phyloP scores from a whole-genome alignment of 2,888 invertebrate genomes.

The Eilema caniola region DNA sequence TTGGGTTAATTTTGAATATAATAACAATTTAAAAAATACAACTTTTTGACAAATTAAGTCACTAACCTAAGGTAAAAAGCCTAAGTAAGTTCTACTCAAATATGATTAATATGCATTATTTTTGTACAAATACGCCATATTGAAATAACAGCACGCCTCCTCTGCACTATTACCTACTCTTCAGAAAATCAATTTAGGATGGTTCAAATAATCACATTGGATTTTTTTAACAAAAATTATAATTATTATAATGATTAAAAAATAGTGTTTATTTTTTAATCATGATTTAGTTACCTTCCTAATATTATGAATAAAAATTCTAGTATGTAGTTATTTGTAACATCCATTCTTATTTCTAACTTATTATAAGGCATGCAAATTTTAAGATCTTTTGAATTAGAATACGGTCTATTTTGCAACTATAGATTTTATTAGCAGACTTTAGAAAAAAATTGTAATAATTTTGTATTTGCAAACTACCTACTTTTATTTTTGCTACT shows the following conservation, averaged over 20 bases:
- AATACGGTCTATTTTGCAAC: no score
- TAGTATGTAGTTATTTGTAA: not conserved
- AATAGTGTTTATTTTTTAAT: not conserved
- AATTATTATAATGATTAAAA: no score
- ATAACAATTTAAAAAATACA: not conserved
- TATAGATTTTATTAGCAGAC: not conserved
- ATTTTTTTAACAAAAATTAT: not conserved
- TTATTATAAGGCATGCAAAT: constrained; percentile 15
- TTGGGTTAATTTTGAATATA: not conserved
- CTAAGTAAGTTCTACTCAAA: not conserved
- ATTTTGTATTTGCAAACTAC: not conserved
- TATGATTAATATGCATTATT: not conserved
- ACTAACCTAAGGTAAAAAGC: not conserved
- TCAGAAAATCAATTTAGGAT: constrained; percentile 5
- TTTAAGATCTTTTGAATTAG: no score
- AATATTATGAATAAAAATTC: no score
- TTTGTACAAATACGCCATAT: not conserved
- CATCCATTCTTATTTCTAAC: not conserved
- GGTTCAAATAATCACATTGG: constrained; percentile 8
- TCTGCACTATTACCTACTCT: constrained; percentile 24
- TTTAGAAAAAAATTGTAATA: not conserved
- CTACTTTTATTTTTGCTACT: not conserved
- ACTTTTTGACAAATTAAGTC: not conserved
- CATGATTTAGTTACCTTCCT: no score
- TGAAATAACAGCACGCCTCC: constrained; percentile 39